Evolutionary conservation across 2,113 vertebrate genomes (phyloP).

Genomic region (Pachypanchax playfairii): DNA sequence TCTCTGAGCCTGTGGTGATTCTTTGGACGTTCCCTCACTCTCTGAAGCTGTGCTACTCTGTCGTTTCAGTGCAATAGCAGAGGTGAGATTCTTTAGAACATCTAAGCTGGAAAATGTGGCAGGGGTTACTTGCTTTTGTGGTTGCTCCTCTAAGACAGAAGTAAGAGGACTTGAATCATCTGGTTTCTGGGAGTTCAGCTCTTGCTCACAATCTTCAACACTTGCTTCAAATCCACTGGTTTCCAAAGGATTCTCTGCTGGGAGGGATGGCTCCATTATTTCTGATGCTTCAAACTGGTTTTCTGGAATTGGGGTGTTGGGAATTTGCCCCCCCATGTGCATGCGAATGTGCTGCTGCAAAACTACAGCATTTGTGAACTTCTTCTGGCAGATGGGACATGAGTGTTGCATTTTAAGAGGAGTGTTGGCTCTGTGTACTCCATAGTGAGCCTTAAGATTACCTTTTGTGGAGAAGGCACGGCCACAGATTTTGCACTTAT

Average conservation of each 20-base stretch:
- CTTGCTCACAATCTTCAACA: constrained; percentile 80
- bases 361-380: constrained; percentile 95
- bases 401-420: constrained; percentile 94
- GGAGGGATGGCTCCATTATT: constrained; percentile 58
- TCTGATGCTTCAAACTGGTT: constrained; percentile 79
- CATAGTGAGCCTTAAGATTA: constrained; percentile 96
- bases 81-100: constrained; percentile 82
- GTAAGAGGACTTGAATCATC: constrained; percentile 52
- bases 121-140: constrained; percentile 51
- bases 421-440: constrained; percentile 89
- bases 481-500: constrained; percentile 95
- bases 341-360: constrained; percentile 98
- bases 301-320: constrained; percentile 89
- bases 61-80: constrained; percentile 82
- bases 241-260: constrained; percentile 75
- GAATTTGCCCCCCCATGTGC: constrained; percentile 98
- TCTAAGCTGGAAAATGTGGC: constrained; percentile 78
- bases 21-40: constrained; percentile 86
- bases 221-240: constrained; percentile 64
- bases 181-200: constrained; percentile 73
- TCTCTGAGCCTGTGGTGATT: constrained; percentile 74
- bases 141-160: constrained; percentile 57
- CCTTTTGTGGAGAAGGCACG: constrained; percentile 97
- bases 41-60: constrained; percentile 90
- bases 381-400: constrained; percentile 98